Conservation (phyloP, 2,797 vertebrate genomes). For the Momotus momota region DNA sequence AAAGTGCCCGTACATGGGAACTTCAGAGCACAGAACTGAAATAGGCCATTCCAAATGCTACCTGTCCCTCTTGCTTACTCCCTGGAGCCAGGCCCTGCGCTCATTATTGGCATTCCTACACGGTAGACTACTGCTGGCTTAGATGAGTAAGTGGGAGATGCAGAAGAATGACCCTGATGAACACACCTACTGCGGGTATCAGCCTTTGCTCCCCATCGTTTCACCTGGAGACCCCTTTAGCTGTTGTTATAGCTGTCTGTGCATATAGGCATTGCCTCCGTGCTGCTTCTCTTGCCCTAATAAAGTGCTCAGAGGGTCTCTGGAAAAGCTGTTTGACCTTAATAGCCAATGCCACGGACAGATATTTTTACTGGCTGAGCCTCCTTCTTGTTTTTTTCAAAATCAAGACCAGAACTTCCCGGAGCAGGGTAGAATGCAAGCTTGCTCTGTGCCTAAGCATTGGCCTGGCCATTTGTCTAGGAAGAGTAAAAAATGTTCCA, state of each 20-base stretch:
- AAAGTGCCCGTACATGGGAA: neutral
- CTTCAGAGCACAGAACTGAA: neutral
- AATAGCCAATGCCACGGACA: neutral
- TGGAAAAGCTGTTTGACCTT: neutral
- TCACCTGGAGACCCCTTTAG: neutral
- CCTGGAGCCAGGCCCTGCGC: neutral
- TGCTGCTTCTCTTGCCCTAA: neutral
- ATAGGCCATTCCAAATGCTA: neutral
- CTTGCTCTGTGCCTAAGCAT: fast-evolving
- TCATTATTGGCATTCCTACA: neutral
- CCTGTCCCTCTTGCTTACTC: neutral
- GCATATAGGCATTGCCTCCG: neutral
- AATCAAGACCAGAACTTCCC: neutral
- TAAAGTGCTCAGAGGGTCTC: neutral
- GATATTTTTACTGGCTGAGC: neutral
- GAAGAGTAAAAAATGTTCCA: neutral
- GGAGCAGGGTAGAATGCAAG: neutral
- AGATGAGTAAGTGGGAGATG: neutral
- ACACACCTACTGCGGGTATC: fast-evolving
- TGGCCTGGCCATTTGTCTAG: neutral
- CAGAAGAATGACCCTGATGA: fast-evolving
- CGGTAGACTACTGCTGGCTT: neutral
- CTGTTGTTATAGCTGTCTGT: fast-evolving
- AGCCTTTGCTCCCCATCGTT: fast-evolving
- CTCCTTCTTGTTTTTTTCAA: neutral